Percentiles rank a stretch among this genome's conserved stretches.
Conservation (phyloP, 2,113 vertebrate species). For the Hyaena hyaena region DNA sequence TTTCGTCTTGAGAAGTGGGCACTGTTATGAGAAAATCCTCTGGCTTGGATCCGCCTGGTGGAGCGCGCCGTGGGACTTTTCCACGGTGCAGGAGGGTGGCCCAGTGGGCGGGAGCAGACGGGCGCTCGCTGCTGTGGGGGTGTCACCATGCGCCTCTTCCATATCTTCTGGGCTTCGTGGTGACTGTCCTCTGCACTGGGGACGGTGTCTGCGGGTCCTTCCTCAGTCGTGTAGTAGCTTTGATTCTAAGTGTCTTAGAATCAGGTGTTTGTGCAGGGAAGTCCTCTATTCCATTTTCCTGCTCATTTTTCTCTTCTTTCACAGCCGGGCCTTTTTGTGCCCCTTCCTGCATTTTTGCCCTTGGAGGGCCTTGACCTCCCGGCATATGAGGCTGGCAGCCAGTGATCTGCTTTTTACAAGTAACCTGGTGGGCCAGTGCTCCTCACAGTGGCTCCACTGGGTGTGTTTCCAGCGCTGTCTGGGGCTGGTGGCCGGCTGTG, state of each 20-base stretch:
- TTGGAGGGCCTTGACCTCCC: background rate
- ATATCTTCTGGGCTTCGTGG: fast-evolving
- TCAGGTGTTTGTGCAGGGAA: background rate
- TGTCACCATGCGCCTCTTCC: no score
- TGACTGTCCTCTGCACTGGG: background rate
- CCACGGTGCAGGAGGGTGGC: background rate
- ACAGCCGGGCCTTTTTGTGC: background rate
- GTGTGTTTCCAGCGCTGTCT: background rate
- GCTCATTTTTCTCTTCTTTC: background rate
- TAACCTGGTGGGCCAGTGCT: fast-evolving
- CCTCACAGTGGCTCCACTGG: background rate
- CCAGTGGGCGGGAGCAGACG: background rate
- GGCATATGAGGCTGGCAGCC: fast-evolving
- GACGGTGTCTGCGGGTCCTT: no score
- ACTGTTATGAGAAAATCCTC: background rate
- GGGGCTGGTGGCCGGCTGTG: background rate
- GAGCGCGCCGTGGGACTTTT: no score
- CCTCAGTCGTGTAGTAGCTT: background rate
- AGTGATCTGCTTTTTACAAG: background rate
- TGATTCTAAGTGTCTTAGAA: background rate
- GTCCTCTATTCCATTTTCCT: background rate
- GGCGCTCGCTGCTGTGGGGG: background rate
- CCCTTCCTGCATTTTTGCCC: no score
- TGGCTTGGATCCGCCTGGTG: fast-evolving
- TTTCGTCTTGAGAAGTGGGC: background rate